A percentile compares a stretch with the other conserved stretches of the same genome.
phyloP scores from a whole-genome alignment of 2,113 vertebrate species.

The Nesoenas mayeri region DNA sequence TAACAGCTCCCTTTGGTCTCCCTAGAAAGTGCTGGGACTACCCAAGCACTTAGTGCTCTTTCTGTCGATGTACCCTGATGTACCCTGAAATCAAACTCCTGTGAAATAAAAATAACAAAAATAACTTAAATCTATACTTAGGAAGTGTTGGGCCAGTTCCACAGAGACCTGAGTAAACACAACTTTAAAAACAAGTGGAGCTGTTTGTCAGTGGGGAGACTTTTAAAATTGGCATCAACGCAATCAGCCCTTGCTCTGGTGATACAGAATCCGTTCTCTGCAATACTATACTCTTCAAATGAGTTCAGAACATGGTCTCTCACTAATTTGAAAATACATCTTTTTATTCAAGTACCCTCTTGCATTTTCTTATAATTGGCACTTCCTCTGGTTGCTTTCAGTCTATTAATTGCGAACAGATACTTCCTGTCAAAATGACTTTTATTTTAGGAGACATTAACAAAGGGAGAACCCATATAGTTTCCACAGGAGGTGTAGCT shows the following conservation, averaged over 20 bases:
- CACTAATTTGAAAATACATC: neutral
- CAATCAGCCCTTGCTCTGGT: neutral
- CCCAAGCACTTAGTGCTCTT: neutral
- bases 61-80: neutral
- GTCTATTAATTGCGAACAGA: neutral
- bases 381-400: neutral
- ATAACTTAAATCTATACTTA: neutral
- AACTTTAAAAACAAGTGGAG: neutral
- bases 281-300: neutral
- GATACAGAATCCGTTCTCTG: neutral
- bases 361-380: neutral
- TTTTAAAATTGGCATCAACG: neutral
- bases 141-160: neutral
- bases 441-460: neutral
- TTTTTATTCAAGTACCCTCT: neutral
- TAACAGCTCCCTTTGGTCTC: conserved; percentile 11
- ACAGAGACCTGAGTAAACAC: neutral
- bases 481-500: neutral
- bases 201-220: neutral
- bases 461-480: neutral
- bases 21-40: neutral
- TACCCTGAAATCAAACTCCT: neutral
- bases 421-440: neutral
- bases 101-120: neutral
- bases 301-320: neutral